phyloP scores from a whole-genome alignment of 2,888 invertebrate species.

The Hyalella azteca region DNA sequence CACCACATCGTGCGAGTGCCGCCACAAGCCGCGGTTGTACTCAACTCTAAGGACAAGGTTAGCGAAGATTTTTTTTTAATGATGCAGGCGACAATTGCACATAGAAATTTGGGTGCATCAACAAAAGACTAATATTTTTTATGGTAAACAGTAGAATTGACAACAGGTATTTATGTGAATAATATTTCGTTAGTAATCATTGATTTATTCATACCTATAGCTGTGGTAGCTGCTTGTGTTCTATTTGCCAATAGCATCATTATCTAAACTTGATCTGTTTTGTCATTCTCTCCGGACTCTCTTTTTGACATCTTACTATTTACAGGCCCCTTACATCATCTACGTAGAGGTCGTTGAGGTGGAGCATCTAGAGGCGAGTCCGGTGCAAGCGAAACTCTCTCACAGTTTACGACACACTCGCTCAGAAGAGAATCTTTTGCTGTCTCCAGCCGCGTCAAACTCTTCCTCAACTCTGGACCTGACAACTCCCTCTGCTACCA shows the following conservation, averaged over 20 bases:
- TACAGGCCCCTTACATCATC: constrained; percentile 94
- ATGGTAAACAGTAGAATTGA: no score
- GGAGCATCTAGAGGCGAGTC: constrained; percentile 79
- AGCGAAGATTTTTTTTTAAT: not conserved
- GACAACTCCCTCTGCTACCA: constrained; percentile 49
- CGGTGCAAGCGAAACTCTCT: constrained; percentile 86
- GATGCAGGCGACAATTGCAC: not conserved
- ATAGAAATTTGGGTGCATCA: no score
- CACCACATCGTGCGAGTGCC: constrained; percentile 97
- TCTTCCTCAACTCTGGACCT: constrained; percentile 60
- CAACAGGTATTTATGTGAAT: no score
- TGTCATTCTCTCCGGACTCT: no score
- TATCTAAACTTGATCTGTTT: no score
- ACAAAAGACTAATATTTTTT: no score
- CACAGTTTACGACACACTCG: constrained; percentile 87
- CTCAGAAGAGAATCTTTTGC: constrained; percentile 84
- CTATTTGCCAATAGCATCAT: no score
- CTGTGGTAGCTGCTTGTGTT: no score
- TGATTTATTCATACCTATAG: no score
- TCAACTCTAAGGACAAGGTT: constrained; percentile 97
- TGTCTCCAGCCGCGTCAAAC: constrained; percentile 59
- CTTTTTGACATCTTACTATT: no score
- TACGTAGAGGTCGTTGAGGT: constrained; percentile 96
- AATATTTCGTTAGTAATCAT: no score
- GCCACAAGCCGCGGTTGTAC: constrained; percentile 93